Percentiles rank a stretch among this genome's conserved stretches.
Conservation (phyloP, 2,113 vertebrate genomes). For the Sylvietta virens region DNA sequence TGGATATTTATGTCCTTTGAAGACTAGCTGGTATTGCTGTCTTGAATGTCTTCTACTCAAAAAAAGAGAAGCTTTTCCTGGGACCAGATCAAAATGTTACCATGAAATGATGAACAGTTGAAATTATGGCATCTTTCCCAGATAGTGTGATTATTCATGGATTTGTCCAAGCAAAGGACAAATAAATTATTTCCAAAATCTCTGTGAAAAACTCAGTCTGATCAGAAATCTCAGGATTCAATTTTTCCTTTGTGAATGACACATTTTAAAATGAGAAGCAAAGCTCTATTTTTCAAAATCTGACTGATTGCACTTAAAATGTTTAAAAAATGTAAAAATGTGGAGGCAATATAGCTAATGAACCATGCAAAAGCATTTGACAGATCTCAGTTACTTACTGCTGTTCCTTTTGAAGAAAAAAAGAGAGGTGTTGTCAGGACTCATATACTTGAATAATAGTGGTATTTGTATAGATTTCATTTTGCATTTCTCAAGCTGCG, state of each 20-base stretch:
- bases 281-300: slow-evolving; percentile 27
- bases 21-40: not conserved
- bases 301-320: slow-evolving; percentile 29
- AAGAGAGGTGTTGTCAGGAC: slow-evolving; percentile 20
- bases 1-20: not conserved
- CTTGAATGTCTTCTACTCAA: not conserved
- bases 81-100: not conserved
- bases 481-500: not conserved
- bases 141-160: not conserved
- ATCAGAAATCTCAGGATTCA: not conserved
- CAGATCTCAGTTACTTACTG: slow-evolving; percentile 11
- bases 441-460: not conserved
- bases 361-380: slow-evolving; percentile 34
- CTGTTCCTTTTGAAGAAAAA: slow-evolving; percentile 5
- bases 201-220: not conserved
- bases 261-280: slow-evolving; percentile 35
- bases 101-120: not conserved
- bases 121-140: not conserved
- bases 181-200: slow-evolving; percentile 12
- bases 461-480: not conserved
- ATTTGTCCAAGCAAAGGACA: slow-evolving; percentile 3
- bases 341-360: slow-evolving; percentile 58
- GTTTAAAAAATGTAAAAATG: slow-evolving; percentile 29
- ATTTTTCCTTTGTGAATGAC: not conserved
- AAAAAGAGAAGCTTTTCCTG: not conserved